Conservation (phyloP, 37 sponge, comb jelly and placozoan genomes). For the Halichondria panicea region DNA sequence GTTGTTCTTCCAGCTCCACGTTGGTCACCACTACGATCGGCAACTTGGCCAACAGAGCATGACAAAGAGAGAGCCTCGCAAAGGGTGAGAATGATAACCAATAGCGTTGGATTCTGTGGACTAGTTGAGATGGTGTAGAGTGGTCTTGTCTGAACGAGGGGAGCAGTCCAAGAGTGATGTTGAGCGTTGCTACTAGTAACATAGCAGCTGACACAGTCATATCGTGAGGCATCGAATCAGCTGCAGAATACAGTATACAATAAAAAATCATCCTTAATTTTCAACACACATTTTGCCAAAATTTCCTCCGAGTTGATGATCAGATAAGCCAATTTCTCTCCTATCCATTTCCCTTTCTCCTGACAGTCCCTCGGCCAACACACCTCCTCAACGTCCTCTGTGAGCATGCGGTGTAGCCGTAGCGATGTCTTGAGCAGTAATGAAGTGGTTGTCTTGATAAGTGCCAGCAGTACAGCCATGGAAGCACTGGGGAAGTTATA, state of each 20-base stretch:
- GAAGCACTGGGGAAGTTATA: neutral
- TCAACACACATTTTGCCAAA: neutral
- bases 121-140: neutral
- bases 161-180: neutral
- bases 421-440: slow-evolving; percentile 17
- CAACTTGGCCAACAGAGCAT: slow-evolving; percentile 58
- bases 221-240: slow-evolving; percentile 27
- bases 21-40: neutral
- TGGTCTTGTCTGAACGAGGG: neutral
- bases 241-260: neutral
- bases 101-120: too few species aligned
- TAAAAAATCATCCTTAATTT: neutral
- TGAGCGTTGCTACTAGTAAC: slow-evolving; percentile 18
- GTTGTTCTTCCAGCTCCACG: neutral
- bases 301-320: neutral
- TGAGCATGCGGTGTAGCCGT: neutral
- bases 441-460: slow-evolving; percentile 20
- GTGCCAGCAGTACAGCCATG: neutral
- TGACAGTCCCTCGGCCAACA: neutral
- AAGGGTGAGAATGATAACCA: slow-evolving; percentile 16
- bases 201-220: slow-evolving; percentile 36
- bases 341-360: neutral
- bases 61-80: slow-evolving; percentile 28
- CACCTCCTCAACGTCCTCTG: neutral
- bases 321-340: neutral